Base-by-base conservation (phyloP, 2,888 invertebrate species). In the Dioctria linearis region DNA sequence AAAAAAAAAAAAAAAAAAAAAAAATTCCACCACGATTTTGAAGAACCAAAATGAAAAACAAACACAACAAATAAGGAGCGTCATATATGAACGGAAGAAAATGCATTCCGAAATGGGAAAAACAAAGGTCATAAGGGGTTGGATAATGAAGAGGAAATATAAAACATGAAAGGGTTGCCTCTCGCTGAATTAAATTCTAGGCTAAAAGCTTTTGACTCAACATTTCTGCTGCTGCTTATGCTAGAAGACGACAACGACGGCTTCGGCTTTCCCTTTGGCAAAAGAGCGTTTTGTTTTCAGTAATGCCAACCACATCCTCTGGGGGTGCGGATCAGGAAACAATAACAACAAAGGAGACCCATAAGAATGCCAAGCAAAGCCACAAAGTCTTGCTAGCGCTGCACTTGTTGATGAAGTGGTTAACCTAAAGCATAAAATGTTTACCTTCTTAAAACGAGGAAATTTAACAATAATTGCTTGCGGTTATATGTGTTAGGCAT, bases 371-470 rank as follows among this genome's bases (percentile, higher is more conserved):
- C 13, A 76, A 46, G 63, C 37, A 61, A 63, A 43, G 40, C 61
- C 67, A 73, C 54, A 73, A 57, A 11, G 57, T 49, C 65, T 65
- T 66, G 54, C 42, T 9, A 40, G 42, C 25, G 25, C 51, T 66
- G 79, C 67, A 79, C 69, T 79, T 79, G 79, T 79, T 79, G 79
- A 79, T 79, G 67, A 79, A 79, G 79, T 69, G 79, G 69, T 69
- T 79, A 43, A 57, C 79, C 69, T 25, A 61, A 61, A 78, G 78
- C 42, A 78, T 11, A 78, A 78, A 63, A 63, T 78, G 43, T 78
- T 78, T 78, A 66, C 78, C 63, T 49, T 78, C 54, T 66, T 78
- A 51, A 78, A 51, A 65, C 13, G 49, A 59, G n/a, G 66, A 49
- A 65, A 49, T 78, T 71, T 46, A 49, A 43, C 13, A 40, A 40